A percentile compares a stretch with the other conserved stretches of the same genome.
Evolutionary conservation across 1,140 invertebrate species (phyloP).

Genomic region (Hetaerina americana): DNA sequence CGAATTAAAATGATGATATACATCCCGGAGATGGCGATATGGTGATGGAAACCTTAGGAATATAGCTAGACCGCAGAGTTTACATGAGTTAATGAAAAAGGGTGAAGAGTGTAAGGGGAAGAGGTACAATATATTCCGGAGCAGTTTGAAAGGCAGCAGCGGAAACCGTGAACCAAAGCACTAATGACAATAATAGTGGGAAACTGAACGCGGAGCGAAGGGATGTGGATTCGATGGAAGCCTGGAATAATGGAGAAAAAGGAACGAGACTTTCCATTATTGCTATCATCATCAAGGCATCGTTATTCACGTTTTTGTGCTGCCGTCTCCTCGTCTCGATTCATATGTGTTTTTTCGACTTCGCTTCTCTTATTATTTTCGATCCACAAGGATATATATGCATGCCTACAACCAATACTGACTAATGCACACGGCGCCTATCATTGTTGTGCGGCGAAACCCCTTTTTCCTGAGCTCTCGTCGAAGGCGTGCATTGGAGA

Average conservation of each 20-base stretch:
- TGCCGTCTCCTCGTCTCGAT: background rate
- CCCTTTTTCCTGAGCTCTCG: too few species aligned
- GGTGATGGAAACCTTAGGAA: too few species aligned
- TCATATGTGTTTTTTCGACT: too few species aligned
- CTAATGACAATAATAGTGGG: background rate
- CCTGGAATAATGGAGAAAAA: background rate
- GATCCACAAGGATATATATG: too few species aligned
- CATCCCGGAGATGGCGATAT: too few species aligned
- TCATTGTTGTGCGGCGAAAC: background rate
- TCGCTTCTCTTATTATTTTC: too few species aligned
- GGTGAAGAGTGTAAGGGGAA: background rate
- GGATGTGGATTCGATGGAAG: background rate
- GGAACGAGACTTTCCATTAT: background rate
- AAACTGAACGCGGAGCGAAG: background rate
- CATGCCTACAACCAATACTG: too few species aligned
- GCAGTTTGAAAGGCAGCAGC: too few species aligned
- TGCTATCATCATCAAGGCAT: background rate
- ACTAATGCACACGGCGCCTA: background rate
- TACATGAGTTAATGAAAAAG: background rate
- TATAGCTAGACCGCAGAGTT: too few species aligned
- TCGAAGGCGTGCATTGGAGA: background rate
- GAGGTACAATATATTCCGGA: too few species aligned
- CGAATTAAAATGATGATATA: too few species aligned
- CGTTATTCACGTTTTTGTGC: background rate
- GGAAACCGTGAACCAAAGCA: background rate